Evolutionary conservation across 1,140 invertebrate genomes (phyloP).

Genomic region (Philotrypesis tridentata): DNA sequence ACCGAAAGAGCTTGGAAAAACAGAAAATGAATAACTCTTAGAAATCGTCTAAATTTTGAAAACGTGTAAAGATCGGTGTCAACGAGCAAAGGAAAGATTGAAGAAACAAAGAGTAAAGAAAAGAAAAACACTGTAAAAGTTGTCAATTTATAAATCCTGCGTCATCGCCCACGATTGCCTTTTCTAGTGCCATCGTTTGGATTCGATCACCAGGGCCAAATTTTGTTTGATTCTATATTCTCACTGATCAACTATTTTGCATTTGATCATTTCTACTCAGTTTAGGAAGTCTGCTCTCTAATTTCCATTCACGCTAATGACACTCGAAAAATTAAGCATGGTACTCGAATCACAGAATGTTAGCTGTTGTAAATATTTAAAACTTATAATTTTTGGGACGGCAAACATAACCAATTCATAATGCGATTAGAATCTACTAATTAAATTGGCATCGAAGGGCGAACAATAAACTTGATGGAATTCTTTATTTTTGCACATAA

Average conservation of each 20-base stretch:
- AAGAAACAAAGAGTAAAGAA: constrained; percentile 15
- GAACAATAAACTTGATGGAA: not conserved
- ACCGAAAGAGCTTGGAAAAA: constrained; percentile 52
- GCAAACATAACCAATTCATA: not conserved
- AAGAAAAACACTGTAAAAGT: constrained; percentile 28
- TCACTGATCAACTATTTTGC: not conserved
- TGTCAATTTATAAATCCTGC: constrained; percentile 31
- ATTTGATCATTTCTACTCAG: constrained; percentile 37
- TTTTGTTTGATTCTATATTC: constrained; percentile 12
- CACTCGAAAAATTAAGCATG: constrained; percentile 10
- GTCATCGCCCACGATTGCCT: constrained; percentile 39
- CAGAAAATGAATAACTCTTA: constrained; percentile 24
- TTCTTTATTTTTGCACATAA: not conserved
- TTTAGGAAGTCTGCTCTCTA: constrained; percentile 46
- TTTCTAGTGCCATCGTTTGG: constrained; percentile 41
- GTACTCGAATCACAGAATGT: constrained; percentile 4
- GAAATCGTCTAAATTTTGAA: constrained; percentile 37
- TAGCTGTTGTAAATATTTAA: not conserved
- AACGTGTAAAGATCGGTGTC: not conserved
- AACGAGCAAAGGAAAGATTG: constrained; percentile 13
- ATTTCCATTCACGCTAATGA: constrained; percentile 22
- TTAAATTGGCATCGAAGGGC: not conserved
- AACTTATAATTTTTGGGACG: constrained; percentile 7
- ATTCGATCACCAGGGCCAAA: constrained; percentile 41
- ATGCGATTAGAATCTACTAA: constrained; percentile 4